A percentile compares a stretch with the other conserved stretches of the same genome.
These are phyloP conservation scores for Proteles cristata DNA, from an alignment of 2,113 vertebrate genomes.

Conservation along the genomic window DNA sequence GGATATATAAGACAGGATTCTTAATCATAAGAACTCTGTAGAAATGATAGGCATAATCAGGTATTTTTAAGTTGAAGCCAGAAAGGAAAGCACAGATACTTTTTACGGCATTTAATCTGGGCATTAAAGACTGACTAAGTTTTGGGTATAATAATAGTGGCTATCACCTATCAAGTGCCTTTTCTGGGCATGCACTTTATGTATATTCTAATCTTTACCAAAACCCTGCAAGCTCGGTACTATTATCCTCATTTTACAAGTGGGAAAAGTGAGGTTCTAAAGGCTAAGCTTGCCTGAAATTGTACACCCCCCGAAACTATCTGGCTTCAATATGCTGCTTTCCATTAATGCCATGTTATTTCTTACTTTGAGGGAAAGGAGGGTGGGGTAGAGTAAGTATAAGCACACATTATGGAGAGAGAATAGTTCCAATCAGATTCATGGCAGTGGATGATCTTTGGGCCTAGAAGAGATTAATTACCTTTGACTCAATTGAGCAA, in stretches of 20 bases:
- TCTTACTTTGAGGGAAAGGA: background rate
- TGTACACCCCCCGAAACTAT: background rate
- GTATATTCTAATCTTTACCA: constrained; percentile 14
- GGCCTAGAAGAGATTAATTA: constrained; percentile 1
- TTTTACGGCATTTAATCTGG: constrained; percentile 16
- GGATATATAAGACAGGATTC: background rate
- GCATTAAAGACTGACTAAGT: background rate
- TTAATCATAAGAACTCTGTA: background rate
- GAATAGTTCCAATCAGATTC: background rate
- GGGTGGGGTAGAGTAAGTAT: background rate
- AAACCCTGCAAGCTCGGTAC: background rate
- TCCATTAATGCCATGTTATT: background rate
- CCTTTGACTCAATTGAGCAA: background rate
- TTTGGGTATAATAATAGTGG: background rate
- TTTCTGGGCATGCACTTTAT: background rate
- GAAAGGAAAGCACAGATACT: background rate
- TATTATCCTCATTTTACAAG: constrained; percentile 26
- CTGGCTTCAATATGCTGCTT: background rate
- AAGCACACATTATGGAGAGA: background rate
- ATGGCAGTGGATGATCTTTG: background rate
- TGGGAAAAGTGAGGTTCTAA: background rate
- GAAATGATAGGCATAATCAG: background rate
- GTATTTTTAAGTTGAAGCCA: background rate
- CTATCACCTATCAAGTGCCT: background rate
- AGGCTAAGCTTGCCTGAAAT: constrained; percentile 26